Evolutionary conservation across 2,797 vertebrate genomes (phyloP).

Genomic region (Mionectes olivaceus): DNA sequence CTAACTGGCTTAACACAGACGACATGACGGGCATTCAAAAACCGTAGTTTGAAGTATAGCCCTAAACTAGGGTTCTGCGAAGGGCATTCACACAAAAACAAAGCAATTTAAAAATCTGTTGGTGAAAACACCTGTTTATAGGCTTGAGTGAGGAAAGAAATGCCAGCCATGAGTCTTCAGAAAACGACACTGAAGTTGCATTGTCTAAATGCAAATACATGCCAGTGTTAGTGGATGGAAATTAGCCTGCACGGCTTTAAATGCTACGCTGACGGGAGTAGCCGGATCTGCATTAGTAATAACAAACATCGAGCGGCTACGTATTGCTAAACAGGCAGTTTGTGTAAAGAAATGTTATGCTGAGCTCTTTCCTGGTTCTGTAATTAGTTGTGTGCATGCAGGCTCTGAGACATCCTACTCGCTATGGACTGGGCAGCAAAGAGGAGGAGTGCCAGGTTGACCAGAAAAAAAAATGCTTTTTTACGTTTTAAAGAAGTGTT

Average conservation of each 20-base stretch:
- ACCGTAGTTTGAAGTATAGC: not conserved
- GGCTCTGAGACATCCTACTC: not conserved
- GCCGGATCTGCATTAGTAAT: not conserved
- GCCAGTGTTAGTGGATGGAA: not conserved
- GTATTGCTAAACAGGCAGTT: constrained; percentile 35
- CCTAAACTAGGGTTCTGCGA: not conserved
- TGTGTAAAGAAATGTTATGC: constrained; percentile 43
- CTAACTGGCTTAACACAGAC: not conserved
- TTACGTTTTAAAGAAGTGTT: not conserved
- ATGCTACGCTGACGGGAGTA: not conserved
- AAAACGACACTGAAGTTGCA: not conserved
- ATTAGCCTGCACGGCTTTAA: not conserved
- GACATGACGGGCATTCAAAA: not conserved
- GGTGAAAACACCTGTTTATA: not conserved
- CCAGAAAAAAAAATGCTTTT: not conserved
- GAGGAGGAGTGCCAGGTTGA: not conserved
- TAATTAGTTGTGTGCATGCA: not conserved
- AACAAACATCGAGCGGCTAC: constrained; percentile 27
- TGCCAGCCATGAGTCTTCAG: not conserved
- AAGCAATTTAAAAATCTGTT: not conserved
- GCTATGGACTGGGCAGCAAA: not conserved
- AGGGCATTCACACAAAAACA: not conserved
- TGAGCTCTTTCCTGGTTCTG: constrained; percentile 27
- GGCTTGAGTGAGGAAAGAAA: not conserved
- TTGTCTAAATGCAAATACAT: not conserved